A percentile compares a stretch with the other conserved stretches of the same genome.
These are phyloP conservation scores for Antitype chi DNA, from an alignment of 2,888 invertebrate genomes.

Conservation along the genomic window DNA sequence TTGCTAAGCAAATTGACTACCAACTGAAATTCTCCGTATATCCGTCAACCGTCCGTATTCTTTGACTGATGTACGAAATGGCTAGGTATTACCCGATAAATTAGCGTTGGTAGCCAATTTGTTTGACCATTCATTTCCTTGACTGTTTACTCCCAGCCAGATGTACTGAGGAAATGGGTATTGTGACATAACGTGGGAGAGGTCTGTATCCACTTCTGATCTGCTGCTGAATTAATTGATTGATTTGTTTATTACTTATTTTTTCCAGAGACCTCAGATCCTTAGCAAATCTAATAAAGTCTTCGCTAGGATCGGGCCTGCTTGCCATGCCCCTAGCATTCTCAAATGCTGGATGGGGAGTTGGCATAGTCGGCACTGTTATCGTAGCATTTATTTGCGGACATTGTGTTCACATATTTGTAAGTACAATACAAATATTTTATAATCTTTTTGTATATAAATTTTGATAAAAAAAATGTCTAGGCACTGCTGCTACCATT, in stretches of 20 bases:
- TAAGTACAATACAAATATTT: conserved; percentile 73
- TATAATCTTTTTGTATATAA: neutral
- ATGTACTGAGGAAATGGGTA: neutral
- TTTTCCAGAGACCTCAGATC: conserved; percentile 84
- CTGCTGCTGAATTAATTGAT: neutral
- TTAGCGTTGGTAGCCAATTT: neutral
- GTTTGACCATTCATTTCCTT: neutral
- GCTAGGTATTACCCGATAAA: neutral
- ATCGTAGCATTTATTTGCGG: conserved; percentile 85
- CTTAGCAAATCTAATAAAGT: conserved; percentile 85
- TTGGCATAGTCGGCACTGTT: conserved; percentile 90
- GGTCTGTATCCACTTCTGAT: neutral
- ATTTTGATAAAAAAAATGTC: conserved; percentile 9
- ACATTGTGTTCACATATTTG: conserved; percentile 88
- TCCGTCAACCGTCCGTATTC: neutral
- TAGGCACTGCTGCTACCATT: neutral
- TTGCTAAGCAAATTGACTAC: neutral
- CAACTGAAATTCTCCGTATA: neutral
- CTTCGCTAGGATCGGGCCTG: conserved; percentile 93
- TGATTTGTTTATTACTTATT: neutral
- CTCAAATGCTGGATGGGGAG: conserved; percentile 92
- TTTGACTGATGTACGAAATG: neutral
- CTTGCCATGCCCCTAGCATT: conserved; percentile 93
- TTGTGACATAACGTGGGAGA: neutral
- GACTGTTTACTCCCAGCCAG: neutral